Evolutionary conservation across 1,140 invertebrate species (phyloP), one percentile per base, ranked within the genome.

Genomic region (Brachionus angularis): DNA sequence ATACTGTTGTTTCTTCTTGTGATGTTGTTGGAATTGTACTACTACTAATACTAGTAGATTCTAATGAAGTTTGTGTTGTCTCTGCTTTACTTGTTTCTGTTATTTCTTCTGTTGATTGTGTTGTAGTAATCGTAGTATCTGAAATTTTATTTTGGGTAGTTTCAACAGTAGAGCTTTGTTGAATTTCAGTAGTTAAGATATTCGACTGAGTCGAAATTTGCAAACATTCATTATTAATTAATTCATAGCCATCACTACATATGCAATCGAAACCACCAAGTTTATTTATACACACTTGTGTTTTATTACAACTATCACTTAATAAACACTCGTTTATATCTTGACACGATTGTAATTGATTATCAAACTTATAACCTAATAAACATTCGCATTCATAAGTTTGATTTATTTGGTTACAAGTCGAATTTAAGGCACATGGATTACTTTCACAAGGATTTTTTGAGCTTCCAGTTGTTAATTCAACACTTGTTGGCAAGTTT

Each of bases 331-430:
- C 53, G 25, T 58, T 16, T 29, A 2, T 58, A 39, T 58, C 53
- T 21, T 58, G 53, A 21, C 53, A 58, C 18, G 18, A 39, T 29
- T 23, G 25, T 39, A 23, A 23, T 10, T 39, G 18, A 39, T 16
- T 29, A 16, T 39, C 27, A 25, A 23, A 58, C 21, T 23, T 34
- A 39, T 39, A 58, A 23, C 53, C 53, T 39, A 39, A 31, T 23
- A 39, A 23, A 14, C 53, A 58, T 29, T 58, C 27, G 39, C 53
- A 58, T 58, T 36, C 18, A 58, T 39, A 58, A 14, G 3, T 39
- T 23, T 58, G 10, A 5, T 34, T 34, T 25, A 29, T 16, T 25
- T 23, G 10, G 3, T 23, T 23, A 25, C 53, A 58, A 2, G 21
- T 23, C 18, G 33, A 18, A 5, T 36, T 23, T 12, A 18, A 18